Percentiles rank a stretch among this genome's conserved stretches.
These are phyloP conservation scores for Phainopepla nitens DNA, from an alignment of 2,113 vertebrate genomes.

Conservation along the genomic window DNA sequence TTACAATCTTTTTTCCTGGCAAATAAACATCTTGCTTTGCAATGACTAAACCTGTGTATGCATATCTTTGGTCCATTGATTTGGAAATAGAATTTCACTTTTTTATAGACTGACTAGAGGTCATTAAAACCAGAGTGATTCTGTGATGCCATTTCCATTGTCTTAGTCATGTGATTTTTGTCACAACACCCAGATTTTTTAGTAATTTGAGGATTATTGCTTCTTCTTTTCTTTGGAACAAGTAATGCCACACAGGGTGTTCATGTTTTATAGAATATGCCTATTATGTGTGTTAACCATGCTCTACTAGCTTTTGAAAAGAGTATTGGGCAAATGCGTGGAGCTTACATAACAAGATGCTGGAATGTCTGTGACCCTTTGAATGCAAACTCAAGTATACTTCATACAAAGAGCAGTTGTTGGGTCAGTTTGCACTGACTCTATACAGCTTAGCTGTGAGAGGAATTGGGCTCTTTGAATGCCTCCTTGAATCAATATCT, in stretches of 20 bases:
- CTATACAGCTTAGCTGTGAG: neutral
- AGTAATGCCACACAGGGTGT: neutral
- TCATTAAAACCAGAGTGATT: neutral
- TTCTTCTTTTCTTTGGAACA: neutral
- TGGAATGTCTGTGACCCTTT: neutral
- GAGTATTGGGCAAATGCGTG: neutral
- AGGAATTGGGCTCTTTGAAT: neutral
- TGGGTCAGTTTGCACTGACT: neutral
- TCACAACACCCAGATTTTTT: neutral
- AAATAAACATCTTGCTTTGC: neutral
- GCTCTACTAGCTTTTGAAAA: neutral
- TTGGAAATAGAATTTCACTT: neutral
- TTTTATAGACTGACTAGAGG: neutral
- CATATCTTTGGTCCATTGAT: neutral
- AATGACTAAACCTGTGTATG: neutral
- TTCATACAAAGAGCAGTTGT: neutral
- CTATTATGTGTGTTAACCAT: neutral
- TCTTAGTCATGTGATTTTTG: neutral
- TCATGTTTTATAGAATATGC: neutral
- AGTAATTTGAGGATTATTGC: neutral
- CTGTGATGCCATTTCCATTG: neutral
- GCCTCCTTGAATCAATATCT: neutral
- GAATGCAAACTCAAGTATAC: neutral
- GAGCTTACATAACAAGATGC: neutral
- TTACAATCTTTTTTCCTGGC: neutral